phyloP scores from a whole-genome alignment of 2,888 invertebrate species.

The Meloe dianella region DNA sequence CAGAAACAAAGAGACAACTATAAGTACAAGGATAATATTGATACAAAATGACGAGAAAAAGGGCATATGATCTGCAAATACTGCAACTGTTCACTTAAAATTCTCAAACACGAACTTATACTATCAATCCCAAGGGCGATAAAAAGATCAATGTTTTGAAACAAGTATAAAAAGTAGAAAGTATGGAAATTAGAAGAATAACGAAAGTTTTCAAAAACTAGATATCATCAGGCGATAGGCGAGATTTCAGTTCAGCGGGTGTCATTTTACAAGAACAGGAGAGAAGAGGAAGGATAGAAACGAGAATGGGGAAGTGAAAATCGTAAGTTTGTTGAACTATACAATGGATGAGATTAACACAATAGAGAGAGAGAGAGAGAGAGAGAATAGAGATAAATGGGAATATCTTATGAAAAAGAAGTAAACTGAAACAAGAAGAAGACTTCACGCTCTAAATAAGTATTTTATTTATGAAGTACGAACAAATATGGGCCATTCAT shows the following conservation, averaged over 20 bases:
- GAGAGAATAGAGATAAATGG: background rate
- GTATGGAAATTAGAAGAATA: slow-evolving; percentile 3
- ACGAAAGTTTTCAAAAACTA: background rate
- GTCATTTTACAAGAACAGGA: no score
- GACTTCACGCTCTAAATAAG: no score
- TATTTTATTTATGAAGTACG: no score
- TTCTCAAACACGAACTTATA: background rate
- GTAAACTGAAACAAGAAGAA: background rate
- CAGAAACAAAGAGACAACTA: background rate
- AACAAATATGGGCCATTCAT: no score
- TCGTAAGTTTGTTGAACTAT: background rate
- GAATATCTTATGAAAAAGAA: background rate
- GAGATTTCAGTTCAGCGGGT: background rate
- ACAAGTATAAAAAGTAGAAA: background rate
- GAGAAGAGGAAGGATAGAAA: no score
- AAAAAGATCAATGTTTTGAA: background rate
- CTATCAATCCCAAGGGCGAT: background rate
- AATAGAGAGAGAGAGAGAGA: background rate
- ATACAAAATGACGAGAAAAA: background rate
- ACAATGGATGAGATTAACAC: background rate
- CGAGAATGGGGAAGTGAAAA: background rate
- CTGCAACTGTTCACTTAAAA: background rate
- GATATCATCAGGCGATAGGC: background rate
- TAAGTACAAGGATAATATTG: background rate
- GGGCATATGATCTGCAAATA: background rate